Evolutionary conservation across 2,888 invertebrate species (phyloP).

Genomic region (Eupeodes latifasciatus): DNA sequence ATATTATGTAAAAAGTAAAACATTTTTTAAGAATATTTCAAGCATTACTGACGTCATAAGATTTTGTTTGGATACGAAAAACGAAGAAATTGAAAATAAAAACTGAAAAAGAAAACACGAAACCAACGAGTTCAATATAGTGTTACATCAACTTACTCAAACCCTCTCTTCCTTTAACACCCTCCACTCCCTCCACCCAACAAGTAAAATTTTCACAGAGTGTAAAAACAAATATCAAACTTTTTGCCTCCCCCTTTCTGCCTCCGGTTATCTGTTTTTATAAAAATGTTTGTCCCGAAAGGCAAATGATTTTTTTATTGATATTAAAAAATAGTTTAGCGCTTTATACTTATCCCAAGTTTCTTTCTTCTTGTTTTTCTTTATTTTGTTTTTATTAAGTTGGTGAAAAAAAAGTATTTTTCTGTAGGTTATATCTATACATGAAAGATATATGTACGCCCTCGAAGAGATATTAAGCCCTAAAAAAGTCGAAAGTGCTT

Average conservation of each 20-base stretch:
- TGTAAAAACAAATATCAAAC: constrained; percentile 30
- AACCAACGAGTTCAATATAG: constrained; percentile 16
- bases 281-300: constrained; percentile 26
- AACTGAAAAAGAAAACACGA: background rate
- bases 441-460: background rate
- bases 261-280: constrained; percentile 14
- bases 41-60: background rate
- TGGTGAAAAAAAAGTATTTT: constrained; percentile 20
- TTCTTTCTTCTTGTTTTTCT: background rate
- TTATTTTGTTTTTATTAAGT: constrained; percentile 47
- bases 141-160: background rate
- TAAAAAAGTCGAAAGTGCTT: constrained; percentile 43
- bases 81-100: background rate
- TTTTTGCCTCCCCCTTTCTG: background rate
- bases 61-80: background rate
- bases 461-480: constrained; percentile 25
- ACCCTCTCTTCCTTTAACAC: background rate
- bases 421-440: background rate
- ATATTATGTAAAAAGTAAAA: background rate
- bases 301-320: constrained; percentile 67
- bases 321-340: constrained; percentile 69
- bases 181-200: background rate
- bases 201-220: background rate
- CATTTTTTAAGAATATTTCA: background rate
- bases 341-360: constrained; percentile 19